Percentiles rank a stretch among this genome's conserved stretches.
These are phyloP conservation scores for Paracanthobrama guichenoti DNA, from an alignment of 2,113 vertebrate genomes.

Conservation along the genomic window DNA sequence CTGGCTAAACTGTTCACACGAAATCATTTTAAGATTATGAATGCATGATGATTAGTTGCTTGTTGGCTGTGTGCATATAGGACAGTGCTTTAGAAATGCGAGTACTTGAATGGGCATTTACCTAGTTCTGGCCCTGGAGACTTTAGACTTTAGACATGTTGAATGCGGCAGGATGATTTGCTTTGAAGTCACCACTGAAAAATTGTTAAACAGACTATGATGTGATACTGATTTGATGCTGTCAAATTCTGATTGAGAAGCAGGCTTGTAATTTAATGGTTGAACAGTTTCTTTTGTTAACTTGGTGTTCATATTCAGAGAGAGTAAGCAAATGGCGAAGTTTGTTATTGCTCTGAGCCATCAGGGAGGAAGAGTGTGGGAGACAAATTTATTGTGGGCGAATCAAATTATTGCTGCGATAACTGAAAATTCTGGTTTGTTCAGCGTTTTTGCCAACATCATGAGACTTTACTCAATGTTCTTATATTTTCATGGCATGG, in stretches of 20 bases:
- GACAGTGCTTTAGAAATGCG: background rate
- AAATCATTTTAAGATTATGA: background rate
- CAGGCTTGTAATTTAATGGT: background rate
- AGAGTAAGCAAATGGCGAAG: background rate
- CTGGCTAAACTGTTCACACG: background rate
- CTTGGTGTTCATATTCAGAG: background rate
- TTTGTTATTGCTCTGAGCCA: constrained; percentile 26
- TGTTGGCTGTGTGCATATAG: background rate
- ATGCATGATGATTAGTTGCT: background rate
- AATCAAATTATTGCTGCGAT: background rate
- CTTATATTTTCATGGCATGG: background rate
- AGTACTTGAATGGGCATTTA: background rate
- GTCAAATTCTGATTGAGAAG: background rate
- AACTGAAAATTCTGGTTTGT: background rate
- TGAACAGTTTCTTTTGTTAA: background rate
- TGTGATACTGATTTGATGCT: background rate
- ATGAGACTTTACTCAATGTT: background rate
- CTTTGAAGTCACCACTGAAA: background rate
- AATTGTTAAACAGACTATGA: background rate
- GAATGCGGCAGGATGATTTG: background rate
- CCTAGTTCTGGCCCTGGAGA: background rate
- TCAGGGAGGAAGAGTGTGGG: background rate
- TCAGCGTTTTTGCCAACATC: background rate
- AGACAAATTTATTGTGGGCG: background rate
- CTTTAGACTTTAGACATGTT: background rate